A percentile compares a stretch with the other conserved stretches of the same genome.
Conservation (phyloP, 2,797 vertebrate genomes). For the Nothura maculosa region DNA sequence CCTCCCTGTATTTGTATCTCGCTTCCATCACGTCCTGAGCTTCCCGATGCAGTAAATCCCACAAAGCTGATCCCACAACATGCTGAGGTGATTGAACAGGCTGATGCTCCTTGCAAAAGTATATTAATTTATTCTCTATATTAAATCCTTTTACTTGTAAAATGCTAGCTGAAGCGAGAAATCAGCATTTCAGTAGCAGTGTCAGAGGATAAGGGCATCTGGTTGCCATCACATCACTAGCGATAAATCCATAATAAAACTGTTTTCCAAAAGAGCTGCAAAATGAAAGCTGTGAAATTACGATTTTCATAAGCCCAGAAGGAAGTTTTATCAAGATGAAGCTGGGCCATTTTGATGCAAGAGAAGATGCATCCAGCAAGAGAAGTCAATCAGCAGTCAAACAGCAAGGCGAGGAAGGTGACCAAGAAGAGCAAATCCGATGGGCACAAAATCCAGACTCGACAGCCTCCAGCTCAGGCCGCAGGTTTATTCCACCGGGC, state of each 20-base stretch:
- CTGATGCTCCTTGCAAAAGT: not conserved
- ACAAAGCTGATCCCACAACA: not conserved
- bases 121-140: not conserved
- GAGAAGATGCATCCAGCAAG: not conserved
- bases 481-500: too few relatives aligned
- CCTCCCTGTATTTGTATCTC: not conserved
- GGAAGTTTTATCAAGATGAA: not conserved
- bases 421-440: not conserved
- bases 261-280: slow-evolving; percentile 13
- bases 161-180: not conserved
- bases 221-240: not conserved
- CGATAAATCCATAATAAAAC: not conserved
- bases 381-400: not conserved
- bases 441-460: not conserved
- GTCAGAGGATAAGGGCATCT: not conserved
- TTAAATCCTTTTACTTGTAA: not conserved
- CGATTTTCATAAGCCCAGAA: not conserved
- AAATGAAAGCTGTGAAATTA: not conserved
- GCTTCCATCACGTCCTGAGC: not conserved
- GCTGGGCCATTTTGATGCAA: not conserved
- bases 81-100: not conserved
- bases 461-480: not conserved
- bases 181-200: not conserved
- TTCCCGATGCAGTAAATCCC: not conserved
- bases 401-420: not conserved